phyloP scores from a whole-genome alignment of 2,797 vertebrate species.

The Centroberyx gerrardi region DNA sequence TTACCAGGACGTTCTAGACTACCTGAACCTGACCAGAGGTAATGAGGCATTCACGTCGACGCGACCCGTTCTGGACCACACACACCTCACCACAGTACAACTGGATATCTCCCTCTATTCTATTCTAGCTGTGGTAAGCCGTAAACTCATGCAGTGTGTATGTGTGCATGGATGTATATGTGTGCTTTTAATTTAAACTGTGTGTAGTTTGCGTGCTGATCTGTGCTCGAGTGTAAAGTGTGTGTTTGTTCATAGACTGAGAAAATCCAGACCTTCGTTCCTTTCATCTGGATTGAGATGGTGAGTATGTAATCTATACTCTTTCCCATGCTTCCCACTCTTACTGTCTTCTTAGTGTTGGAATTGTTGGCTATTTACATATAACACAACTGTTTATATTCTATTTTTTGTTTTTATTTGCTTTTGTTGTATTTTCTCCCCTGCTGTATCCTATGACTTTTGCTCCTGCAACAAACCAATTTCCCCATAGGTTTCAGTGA shows the following conservation, averaged over 20 bases:
- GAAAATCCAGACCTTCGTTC: conserved; percentile 81
- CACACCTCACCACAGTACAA: conserved; percentile 56
- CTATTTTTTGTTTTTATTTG: too few relatives aligned
- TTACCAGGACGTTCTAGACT: conserved; percentile 78
- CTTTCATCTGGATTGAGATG: conserved; percentile 68
- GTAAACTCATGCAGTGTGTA: background rate
- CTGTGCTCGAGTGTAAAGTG: background rate
- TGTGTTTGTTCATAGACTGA: conserved; percentile 69
- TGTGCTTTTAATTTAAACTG: background rate
- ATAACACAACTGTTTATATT: too few relatives aligned
- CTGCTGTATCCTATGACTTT: too few relatives aligned
- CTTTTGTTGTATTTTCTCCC: too few relatives aligned
- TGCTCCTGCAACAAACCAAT: too few relatives aligned
- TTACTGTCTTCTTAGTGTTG: too few relatives aligned
- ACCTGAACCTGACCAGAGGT: conserved; percentile 78
- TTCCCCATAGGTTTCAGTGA: too few relatives aligned
- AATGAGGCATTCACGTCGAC: conserved; percentile 61
- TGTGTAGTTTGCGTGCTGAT: background rate
- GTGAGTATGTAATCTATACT: conserved; percentile 53
- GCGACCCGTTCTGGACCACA: conserved; percentile 80
- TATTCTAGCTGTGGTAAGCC: conserved; percentile 78
- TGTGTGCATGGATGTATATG: background rate
- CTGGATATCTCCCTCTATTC: conserved; percentile 73
- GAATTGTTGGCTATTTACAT: background rate
- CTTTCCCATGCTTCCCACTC: too few relatives aligned